phyloP scores from a whole-genome alignment of 2,888 invertebrate genomes.

The Ariolimax columbianus region DNA sequence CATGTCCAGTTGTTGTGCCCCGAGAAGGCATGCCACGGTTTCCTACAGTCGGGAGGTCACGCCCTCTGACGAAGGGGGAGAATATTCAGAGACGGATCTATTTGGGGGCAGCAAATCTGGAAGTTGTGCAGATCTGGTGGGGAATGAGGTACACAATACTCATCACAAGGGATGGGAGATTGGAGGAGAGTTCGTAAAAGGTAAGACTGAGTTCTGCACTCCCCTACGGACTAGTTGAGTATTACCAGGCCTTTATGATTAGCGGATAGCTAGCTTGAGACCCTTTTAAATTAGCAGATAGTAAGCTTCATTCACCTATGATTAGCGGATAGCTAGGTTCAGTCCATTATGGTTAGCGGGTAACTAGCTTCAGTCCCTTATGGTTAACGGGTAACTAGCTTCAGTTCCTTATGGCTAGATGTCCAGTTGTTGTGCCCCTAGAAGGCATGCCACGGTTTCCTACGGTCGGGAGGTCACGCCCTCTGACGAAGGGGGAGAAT shows the following conservation, averaged over 20 bases:
- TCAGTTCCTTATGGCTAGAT: too few species aligned
- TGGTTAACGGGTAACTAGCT: too few species aligned
- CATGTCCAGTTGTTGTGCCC: slow-evolving; percentile 24
- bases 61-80: slow-evolving; percentile 38
- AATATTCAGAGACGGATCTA: slow-evolving; percentile 18
- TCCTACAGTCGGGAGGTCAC: slow-evolving; percentile 45
- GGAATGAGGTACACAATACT: slow-evolving; percentile 1
- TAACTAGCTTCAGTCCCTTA: too few species aligned
- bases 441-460: not conserved
- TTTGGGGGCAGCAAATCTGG: slow-evolving; percentile 5
- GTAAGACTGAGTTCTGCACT: not conserved
- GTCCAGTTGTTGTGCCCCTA: slow-evolving; percentile 24
- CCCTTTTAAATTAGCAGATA: too few species aligned
- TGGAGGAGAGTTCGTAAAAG: slow-evolving; percentile 11
- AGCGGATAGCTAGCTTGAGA: too few species aligned
- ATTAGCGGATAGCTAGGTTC: too few species aligned
- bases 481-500: slow-evolving; percentile 35
- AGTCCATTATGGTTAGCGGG: too few species aligned
- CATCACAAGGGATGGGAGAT: not conserved
- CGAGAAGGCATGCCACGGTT: not conserved
- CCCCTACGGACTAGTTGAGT: too few species aligned
- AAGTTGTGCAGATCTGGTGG: not conserved
- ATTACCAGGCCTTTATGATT: too few species aligned
- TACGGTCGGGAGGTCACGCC: slow-evolving; percentile 46
- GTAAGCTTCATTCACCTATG: too few species aligned